Evolutionary conservation across 2,797 vertebrate species (phyloP).

Genomic region (Podarcis siculus): DNA sequence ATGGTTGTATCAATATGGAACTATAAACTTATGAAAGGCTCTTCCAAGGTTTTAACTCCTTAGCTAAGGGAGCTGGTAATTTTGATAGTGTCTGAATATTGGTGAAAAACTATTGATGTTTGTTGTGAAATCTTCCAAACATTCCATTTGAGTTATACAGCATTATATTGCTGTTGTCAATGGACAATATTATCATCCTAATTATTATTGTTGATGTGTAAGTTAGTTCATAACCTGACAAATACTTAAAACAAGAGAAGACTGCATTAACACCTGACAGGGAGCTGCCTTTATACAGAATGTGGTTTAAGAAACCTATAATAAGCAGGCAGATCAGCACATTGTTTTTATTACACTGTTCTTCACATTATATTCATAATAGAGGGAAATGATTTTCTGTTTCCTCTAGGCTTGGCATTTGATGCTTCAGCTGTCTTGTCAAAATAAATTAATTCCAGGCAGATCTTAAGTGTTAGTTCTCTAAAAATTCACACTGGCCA

Average conservation of each 20-base stretch:
- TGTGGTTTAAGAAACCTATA: neutral
- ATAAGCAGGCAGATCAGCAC: neutral
- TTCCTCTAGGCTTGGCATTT: neutral
- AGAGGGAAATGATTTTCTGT: slow-evolving; percentile 12
- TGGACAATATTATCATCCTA: too few species aligned
- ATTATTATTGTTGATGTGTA: too few species aligned
- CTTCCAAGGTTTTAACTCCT: neutral
- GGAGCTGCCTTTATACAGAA: neutral
- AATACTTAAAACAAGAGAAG: neutral
- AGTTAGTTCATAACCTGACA: neutral
- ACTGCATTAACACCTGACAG: neutral
- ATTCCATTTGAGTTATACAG: neutral
- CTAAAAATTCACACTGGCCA: neutral
- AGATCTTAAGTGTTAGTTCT: neutral
- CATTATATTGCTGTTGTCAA: neutral
- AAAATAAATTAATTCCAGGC: slow-evolving; percentile 6
- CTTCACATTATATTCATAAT: neutral
- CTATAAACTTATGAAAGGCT: neutral
- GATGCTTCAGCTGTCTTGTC: neutral
- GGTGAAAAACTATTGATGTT: slow-evolving; percentile 5
- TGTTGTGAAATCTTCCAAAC: neutral
- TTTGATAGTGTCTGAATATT: neutral
- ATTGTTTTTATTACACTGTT: neutral
- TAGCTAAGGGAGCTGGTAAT: neutral
- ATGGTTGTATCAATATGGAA: neutral